Percentiles rank a stretch among this genome's conserved stretches.
Conservation (phyloP, 2,888 invertebrate genomes). For the Ceramica pisi region DNA sequence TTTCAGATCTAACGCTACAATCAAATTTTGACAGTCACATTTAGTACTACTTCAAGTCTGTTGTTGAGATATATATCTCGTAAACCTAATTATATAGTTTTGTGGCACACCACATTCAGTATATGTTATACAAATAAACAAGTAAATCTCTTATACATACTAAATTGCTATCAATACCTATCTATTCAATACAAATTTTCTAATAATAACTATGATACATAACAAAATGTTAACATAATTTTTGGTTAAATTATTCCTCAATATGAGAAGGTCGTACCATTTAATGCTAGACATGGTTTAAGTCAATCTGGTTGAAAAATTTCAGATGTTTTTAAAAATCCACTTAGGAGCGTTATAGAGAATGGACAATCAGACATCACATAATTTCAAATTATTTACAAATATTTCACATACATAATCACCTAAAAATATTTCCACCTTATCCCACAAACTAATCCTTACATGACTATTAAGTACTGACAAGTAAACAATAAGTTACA, state of each 20-base stretch:
- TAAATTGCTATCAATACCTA: conserved; percentile 28
- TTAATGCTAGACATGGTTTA: conserved; percentile 32
- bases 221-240: conserved; percentile 52
- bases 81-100: not conserved
- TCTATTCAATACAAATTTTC: conserved; percentile 24
- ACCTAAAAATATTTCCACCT: conserved; percentile 19
- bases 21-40: conserved; percentile 10
- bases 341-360: conserved; percentile 7
- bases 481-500: conserved; percentile 45
- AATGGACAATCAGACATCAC: conserved; percentile 16
- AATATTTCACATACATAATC: conserved; percentile 20
- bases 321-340: conserved; percentile 10
- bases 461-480: conserved; percentile 59
- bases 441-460: conserved; percentile 11
- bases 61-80: not conserved
- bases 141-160: conserved; percentile 16
- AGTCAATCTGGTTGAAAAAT: conserved; percentile 5
- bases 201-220: conserved; percentile 28
- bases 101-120: not conserved
- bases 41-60: conserved; percentile 21
- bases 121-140: conserved; percentile 23
- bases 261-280: conserved; percentile 60
- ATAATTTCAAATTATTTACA: conserved; percentile 25
- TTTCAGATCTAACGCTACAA: conserved; percentile 52
- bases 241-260: conserved; percentile 63